A percentile compares a stretch with the other conserved stretches of the same genome.
Conservation (phyloP, 2,888 invertebrate genomes). For the Minunthozetes semirufus region DNA sequence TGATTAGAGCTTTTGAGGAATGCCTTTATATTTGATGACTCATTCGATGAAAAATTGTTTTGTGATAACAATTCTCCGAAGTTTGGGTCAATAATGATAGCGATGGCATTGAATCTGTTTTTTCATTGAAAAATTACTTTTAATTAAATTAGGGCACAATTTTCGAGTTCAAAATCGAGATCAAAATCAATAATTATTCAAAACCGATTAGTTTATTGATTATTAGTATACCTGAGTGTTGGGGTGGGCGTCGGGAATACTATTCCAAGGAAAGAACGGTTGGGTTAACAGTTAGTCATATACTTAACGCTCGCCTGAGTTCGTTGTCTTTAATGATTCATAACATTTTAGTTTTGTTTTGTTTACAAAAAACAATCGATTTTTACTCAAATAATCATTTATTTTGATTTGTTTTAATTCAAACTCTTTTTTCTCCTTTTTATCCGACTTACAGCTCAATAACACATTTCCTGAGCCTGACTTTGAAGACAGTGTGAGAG, state of each 20-base stretch:
- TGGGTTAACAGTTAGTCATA: constrained; percentile 14
- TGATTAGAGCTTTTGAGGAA: neutral
- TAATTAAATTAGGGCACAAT: neutral
- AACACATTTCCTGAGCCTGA: constrained; percentile 12
- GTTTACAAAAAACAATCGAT: too few relatives aligned
- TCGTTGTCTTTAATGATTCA: constrained; percentile 16
- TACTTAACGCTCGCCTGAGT: constrained; percentile 12
- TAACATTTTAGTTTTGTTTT: neutral
- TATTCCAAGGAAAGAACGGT: neutral
- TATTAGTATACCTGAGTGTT: neutral
- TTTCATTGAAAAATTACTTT: neutral
- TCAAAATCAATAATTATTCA: neutral
- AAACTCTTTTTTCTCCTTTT: neutral
- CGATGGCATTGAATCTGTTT: neutral
- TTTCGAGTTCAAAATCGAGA: neutral
- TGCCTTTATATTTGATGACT: neutral
- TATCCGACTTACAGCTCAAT: neutral
- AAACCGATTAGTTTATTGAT: neutral
- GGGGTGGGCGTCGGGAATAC: neutral
- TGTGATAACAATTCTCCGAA: neutral
- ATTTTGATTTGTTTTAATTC: neutral
- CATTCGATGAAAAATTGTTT: neutral
- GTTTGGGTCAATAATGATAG: neutral
- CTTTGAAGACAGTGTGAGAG: constrained; percentile 33
- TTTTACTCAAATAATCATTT: neutral